phyloP scores from a whole-genome alignment of 1,140 invertebrate species.

The Brachystomella parvula region DNA sequence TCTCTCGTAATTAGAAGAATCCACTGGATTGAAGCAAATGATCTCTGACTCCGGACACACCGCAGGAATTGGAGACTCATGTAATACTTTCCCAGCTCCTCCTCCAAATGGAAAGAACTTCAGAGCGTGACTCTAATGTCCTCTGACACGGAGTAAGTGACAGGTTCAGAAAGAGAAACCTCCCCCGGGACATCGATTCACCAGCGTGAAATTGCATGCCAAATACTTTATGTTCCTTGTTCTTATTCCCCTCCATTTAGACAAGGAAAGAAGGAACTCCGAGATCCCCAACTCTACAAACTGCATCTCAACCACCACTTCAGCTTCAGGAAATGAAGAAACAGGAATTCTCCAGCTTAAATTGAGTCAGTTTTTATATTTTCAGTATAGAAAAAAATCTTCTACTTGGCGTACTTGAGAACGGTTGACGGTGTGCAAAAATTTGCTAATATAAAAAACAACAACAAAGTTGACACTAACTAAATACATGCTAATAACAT shows the following conservation, averaged over 20 bases:
- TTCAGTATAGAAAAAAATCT: too few species aligned
- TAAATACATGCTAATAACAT: too few species aligned
- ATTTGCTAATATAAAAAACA: too few species aligned
- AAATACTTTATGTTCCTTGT: neutral
- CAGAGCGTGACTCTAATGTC: neutral
- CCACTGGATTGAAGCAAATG: conserved; percentile 2
- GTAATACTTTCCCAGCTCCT: neutral
- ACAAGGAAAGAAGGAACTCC: conserved; percentile 6
- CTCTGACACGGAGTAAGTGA: conserved; percentile 15
- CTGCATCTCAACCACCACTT: too few species aligned
- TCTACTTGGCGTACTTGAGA: too few species aligned
- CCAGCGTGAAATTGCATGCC: conserved; percentile 18
- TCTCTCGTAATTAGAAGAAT: neutral
- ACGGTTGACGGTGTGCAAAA: too few species aligned
- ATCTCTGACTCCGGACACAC: neutral
- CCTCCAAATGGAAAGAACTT: neutral
- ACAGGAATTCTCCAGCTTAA: too few species aligned
- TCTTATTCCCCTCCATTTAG: neutral
- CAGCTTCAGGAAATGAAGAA: too few species aligned
- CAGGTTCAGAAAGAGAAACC: conserved; percentile 1
- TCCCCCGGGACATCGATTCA: neutral
- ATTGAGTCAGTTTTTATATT: too few species aligned
- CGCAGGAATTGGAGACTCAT: neutral
- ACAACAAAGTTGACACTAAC: too few species aligned
- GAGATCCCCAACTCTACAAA: too few species aligned